Evolutionary conservation across 2,888 invertebrate species (phyloP).

Genomic region (Artemia sp.): DNA sequence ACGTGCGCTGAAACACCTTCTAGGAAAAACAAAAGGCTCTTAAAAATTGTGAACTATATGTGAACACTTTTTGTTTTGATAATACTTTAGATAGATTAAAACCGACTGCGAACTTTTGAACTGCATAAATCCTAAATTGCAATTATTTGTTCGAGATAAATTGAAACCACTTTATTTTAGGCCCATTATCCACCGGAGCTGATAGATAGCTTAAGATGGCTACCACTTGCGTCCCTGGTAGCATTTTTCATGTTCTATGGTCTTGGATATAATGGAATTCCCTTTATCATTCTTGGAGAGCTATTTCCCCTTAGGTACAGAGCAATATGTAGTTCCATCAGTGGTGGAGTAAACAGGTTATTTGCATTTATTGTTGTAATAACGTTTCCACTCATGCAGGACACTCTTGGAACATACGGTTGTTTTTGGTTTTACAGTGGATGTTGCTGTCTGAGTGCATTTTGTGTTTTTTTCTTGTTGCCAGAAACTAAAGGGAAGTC

Average conservation of each 20-base stretch:
- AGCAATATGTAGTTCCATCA: neutral
- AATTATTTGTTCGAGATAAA: too few relatives aligned
- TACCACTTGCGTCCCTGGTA: neutral
- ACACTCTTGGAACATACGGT: neutral
- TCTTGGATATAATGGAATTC: neutral
- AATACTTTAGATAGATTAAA: too few relatives aligned
- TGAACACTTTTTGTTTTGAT: too few relatives aligned
- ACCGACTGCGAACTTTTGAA: too few relatives aligned
- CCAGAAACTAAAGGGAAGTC: slow-evolving; percentile 8
- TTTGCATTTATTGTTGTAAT: slow-evolving; percentile 7
- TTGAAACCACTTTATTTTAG: neutral
- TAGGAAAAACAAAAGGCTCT: too few relatives aligned
- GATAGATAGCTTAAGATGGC: neutral
- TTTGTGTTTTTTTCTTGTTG: neutral
- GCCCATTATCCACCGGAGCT: neutral
- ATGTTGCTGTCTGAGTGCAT: neutral
- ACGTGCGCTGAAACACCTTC: too few relatives aligned
- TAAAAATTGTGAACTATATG: too few relatives aligned
- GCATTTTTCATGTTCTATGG: slow-evolving; percentile 1
- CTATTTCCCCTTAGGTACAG: neutral
- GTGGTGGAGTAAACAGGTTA: neutral
- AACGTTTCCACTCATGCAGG: neutral
- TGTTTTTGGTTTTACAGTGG: neutral
- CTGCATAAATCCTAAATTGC: too few relatives aligned
- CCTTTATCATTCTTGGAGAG: slow-evolving; percentile 4